Evolutionary conservation across 2,797 vertebrate genomes (phyloP), one percentile per base, ranked within the genome.

Genomic region (Bothrops alternatus): DNA sequence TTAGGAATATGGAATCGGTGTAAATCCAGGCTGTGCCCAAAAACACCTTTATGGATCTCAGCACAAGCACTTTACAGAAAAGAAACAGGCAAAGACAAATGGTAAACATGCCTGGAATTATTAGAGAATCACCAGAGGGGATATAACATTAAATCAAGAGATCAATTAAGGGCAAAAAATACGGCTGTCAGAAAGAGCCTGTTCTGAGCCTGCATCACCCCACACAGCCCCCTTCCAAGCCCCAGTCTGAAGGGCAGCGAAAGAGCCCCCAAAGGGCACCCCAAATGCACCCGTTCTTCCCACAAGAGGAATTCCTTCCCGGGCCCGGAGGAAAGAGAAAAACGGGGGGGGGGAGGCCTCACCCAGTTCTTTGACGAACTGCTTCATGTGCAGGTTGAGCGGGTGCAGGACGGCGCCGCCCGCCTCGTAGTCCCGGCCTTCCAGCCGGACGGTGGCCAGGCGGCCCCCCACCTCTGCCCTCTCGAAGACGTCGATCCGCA

Each of bases 341-440:
- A 5, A 14, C 50, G 50, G 50, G 47, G 47, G 47, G 47, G 42
- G 8, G 50, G 50, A 10, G 50, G 50, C 8, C 95, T 95, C 96
- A 99, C 99, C 99, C 93, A 99, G 93, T 93, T 96, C 98, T 90
- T 99, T 98, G 93, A 99, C 96, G 92, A 99, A 99, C 53, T 98
- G 97, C 96, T 99, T 99, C 99, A 99, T 99, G 96, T 99, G 99
- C 28, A 99, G 97, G 96, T 99, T 99, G 47, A 99, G 97, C n/a
- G 99, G 98, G 95, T 99, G 99, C 93, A 99, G 98, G 37, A 98
- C 18, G 0, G 98, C 32, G 0, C 98, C 99, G 85, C 99, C 99
- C 0, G 96, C 97, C 96, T 99, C 99, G 8, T 98, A 99, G 14
- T 98, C 96, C 1, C 96, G 82, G 0, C 98, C 98, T 7, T 98